Conservation (phyloP, 2,797 vertebrate genomes). For the Florisuga fusca region DNA sequence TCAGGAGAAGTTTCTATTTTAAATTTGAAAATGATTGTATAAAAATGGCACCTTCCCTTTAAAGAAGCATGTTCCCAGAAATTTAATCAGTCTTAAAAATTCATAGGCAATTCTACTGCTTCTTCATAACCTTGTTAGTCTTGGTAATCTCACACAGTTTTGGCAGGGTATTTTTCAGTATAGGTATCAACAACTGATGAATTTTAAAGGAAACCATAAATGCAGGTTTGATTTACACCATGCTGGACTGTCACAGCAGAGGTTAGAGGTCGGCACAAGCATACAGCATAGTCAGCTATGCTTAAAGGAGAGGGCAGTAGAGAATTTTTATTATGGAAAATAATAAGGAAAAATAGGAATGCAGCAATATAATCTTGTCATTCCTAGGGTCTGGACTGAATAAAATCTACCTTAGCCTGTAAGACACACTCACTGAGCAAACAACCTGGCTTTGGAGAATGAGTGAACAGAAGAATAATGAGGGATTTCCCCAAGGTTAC, state of each 20-base stretch:
- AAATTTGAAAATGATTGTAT: neutral
- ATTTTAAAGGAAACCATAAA: neutral
- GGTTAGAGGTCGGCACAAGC: neutral
- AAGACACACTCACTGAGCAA: neutral
- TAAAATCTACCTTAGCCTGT: neutral
- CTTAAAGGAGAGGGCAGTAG: neutral
- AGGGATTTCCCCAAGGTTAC: neutral
- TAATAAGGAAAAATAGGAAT: neutral
- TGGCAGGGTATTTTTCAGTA: neutral
- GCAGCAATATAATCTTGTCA: neutral
- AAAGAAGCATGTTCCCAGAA: neutral
- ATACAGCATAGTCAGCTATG: neutral
- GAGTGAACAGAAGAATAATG: neutral
- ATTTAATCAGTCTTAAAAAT: neutral
- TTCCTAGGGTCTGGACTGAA: neutral
- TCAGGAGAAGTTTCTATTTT: slow-evolving; percentile 21
- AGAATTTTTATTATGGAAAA: neutral
- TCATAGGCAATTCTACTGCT: neutral
- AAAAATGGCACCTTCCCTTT: slow-evolving; percentile 17
- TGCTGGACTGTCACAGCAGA: neutral
- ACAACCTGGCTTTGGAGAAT: neutral
- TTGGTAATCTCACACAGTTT: neutral
- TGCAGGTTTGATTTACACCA: neutral
- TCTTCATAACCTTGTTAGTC: neutral
- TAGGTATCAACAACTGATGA: neutral